A percentile compares a stretch with the other conserved stretches of the same genome.
Conservation (phyloP, 2,797 vertebrate species). For the Capromys pilorides region DNA sequence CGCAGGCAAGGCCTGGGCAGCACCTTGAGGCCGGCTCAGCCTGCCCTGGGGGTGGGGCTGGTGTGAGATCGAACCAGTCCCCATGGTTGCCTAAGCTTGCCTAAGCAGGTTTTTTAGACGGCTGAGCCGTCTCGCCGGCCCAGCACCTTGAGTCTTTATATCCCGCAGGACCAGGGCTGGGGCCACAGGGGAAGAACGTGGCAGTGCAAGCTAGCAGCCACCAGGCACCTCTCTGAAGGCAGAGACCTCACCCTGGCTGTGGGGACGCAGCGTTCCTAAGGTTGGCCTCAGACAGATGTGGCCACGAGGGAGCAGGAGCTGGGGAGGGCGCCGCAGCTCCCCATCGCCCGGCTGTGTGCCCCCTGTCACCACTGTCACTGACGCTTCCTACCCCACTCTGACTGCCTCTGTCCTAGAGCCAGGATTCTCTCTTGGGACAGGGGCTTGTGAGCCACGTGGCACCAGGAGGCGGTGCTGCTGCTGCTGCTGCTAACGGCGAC, state of each 20-base stretch:
- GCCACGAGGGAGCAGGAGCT: background rate
- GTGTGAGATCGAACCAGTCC: no score
- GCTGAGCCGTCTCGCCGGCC: no score
- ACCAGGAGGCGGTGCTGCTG: background rate
- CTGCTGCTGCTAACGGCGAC: background rate
- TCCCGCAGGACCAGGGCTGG: background rate
- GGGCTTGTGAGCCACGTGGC: no score
- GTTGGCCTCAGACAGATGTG: background rate
- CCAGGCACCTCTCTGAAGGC: background rate
- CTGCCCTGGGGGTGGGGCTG: no score
- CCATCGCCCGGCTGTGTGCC: background rate
- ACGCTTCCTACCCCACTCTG: no score
- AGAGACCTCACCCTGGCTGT: background rate
- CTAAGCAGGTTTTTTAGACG: no score
- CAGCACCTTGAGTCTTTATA: accelerated
- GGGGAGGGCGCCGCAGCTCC: background rate
- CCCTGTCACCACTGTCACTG: no score
- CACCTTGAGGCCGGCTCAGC: background rate
- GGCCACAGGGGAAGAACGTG: background rate
- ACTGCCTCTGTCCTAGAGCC: no score
- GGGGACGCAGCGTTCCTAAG: slow-evolving; percentile 62
- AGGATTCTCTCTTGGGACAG: no score
- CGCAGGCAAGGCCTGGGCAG: background rate
- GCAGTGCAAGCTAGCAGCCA: slow-evolving; percentile 18
- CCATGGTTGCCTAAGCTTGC: no score